These are phyloP conservation scores for Erebia aethiops DNA, from an alignment of 2,888 invertebrate genomes.

Conservation along the genomic window DNA sequence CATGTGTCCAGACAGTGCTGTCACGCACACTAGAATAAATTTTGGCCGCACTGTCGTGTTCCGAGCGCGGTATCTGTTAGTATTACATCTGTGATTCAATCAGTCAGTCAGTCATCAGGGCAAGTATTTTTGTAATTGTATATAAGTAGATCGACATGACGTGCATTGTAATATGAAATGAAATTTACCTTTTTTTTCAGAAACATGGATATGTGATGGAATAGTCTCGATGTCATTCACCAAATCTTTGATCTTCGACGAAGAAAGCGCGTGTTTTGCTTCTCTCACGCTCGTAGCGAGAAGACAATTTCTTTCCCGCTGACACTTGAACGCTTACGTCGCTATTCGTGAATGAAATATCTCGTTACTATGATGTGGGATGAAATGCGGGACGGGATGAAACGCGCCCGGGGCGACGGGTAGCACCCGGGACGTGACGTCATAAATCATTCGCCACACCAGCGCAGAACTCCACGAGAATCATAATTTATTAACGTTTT, in stretches of 20 bases:
- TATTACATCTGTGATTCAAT: too few species aligned
- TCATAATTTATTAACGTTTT: not conserved
- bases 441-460: constrained; percentile 1
- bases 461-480: not conserved
- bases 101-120: too few species aligned
- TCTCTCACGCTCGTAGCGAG: too few species aligned
- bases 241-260: not conserved
- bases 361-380: constrained; percentile 7
- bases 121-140: too few species aligned
- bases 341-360: constrained; percentile 12
- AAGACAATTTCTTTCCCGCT: constrained; percentile 6
- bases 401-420: not conserved
- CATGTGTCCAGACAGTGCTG: too few species aligned
- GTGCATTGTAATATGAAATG: too few species aligned
- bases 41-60: too few species aligned
- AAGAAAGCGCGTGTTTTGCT: not conserved
- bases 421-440: constrained; percentile 1
- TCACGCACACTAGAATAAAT: too few species aligned
- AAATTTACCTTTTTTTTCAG: too few species aligned
- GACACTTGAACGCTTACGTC: constrained; percentile 7
- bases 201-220: too few species aligned
- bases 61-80: too few species aligned
- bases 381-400: not conserved
- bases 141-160: too few species aligned
- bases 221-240: not conserved